A percentile compares a stretch with the other conserved stretches of the same genome.
Evolutionary conservation across 2,888 invertebrate genomes (phyloP).

Genomic region (Autographa pulchrina): DNA sequence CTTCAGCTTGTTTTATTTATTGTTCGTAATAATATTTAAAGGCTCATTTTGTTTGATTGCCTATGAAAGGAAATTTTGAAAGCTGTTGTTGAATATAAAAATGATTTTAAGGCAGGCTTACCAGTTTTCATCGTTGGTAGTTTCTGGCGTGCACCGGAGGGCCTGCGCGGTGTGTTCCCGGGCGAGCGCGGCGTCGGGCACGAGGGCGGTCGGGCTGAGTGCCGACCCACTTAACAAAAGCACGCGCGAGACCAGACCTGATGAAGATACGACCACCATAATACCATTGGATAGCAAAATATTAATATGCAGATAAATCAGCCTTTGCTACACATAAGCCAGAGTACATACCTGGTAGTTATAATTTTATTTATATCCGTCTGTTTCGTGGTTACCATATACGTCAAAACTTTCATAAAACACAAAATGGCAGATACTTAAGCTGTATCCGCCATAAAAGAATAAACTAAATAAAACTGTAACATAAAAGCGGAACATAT

Average conservation of each 20-base stretch:
- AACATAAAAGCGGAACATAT: not conserved
- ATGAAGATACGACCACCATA: not conserved
- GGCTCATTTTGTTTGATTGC: not conserved
- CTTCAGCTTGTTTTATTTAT: constrained; percentile 5
- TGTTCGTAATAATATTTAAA: constrained; percentile 6
- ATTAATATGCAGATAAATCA: not conserved
- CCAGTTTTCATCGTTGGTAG: constrained; percentile 76
- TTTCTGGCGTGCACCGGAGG: constrained; percentile 76
- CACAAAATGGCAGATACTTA: not conserved
- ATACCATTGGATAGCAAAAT: not conserved
- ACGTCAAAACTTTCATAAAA: not conserved
- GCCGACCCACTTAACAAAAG: constrained; percentile 94
- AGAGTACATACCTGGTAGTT: no score
- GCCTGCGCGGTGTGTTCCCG: constrained; percentile 90
- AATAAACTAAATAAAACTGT: not conserved
- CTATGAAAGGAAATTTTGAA: not conserved
- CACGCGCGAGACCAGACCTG: constrained; percentile 93
- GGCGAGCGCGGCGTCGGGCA: constrained; percentile 91
- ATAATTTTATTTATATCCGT: not conserved
- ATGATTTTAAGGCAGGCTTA: constrained; percentile 45
- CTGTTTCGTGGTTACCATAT: not conserved
- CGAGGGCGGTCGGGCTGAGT: constrained; percentile 93
- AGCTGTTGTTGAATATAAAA: not conserved
- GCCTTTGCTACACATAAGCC: no score
- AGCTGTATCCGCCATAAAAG: not conserved